Percentiles rank a stretch among this genome's conserved stretches.
Conservation (phyloP, 2,797 vertebrate species). For the Sebastolobus altivelis region DNA sequence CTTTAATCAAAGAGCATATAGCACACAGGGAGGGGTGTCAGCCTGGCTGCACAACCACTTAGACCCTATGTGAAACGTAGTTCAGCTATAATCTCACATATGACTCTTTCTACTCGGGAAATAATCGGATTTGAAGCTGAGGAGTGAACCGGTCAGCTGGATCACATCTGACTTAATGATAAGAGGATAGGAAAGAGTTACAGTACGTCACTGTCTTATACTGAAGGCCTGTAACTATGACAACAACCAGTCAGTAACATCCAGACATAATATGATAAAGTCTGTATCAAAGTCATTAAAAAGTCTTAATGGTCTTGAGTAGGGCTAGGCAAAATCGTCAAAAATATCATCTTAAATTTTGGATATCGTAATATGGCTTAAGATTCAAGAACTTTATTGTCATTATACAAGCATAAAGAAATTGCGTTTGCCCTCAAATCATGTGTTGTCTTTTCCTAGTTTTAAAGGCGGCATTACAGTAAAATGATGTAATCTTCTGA, state of each 20-base stretch:
- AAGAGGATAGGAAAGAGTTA: conserved; percentile 43
- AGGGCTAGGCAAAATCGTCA: too few relatives aligned
- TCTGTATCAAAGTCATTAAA: background rate
- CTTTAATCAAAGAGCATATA: conserved; percentile 63
- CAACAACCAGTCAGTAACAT: background rate
- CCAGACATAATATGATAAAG: background rate
- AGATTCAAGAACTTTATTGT: too few relatives aligned
- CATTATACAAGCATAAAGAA: too few relatives aligned
- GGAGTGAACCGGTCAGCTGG: conserved; percentile 48
- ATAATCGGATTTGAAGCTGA: conserved; percentile 73
- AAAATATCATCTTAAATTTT: too few relatives aligned
- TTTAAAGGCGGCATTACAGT: too few relatives aligned
- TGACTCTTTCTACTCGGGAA: conserved; percentile 56
- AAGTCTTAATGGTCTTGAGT: background rate
- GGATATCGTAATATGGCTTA: too few relatives aligned
- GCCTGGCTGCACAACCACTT: conserved; percentile 38
- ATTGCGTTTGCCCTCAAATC: too few relatives aligned
- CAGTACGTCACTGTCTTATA: conserved; percentile 10
- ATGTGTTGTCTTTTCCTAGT: too few relatives aligned
- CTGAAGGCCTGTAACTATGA: background rate
- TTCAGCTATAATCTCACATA: conserved; percentile 61
- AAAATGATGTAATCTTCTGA: too few relatives aligned
- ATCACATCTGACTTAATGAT: conserved; percentile 44
- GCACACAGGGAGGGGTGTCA: conserved; percentile 27
- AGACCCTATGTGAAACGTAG: conserved; percentile 30